Base-by-base conservation (phyloP, 2,797 vertebrate genomes). In the Gymnothorax reevesii region DNA sequence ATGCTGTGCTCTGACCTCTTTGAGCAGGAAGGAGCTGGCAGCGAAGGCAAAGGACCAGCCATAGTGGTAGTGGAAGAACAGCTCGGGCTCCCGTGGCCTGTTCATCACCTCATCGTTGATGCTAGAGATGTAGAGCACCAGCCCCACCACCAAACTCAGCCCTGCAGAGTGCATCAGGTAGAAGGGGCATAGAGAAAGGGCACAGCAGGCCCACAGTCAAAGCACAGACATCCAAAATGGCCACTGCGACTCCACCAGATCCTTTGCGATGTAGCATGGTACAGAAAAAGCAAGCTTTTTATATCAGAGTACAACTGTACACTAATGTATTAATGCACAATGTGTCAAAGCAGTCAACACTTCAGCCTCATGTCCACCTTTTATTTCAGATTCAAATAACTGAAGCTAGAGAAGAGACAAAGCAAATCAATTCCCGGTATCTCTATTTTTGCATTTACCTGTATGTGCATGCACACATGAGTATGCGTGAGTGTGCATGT, bases 41-140 rank as follows among this genome's bases (percentile, higher is more conserved):
- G 96, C 96, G 33, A 97, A 97, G 89, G 96, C 95, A 22, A 97
- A 97, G 4, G 96, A 97, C 96, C 96, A 97, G 62, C 96, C 96
- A 0, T 97, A 97, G 83, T 93, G 95, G 69, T 97, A 96, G 82
- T 95, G 94, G 86, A 97, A 97, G 79, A 96, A 96, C 88, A 94
- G 94, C 91, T 96, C 96, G 0, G 96, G 94, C 89, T 95, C 95
- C 86, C 94, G 94, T 42, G 96, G 95, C 27, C 95, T 92, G 92
- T 96, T 97, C 95, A 96, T 96, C 91, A 97, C 96, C 89, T 96
- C 96, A 7, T 97, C 96, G 0, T 96, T 97, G 90, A 97, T 96
- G 89, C 96, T 96, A 89, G 96, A 97, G 91, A 97, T 97, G 88
- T 97, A 97, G 22, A 97, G 93, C 85, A 97, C 96, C 90, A 97